Percentiles rank a stretch among this genome's conserved stretches.
phyloP scores from a whole-genome alignment of 2,797 vertebrate genomes.

The Anisognathus igniventris region DNA sequence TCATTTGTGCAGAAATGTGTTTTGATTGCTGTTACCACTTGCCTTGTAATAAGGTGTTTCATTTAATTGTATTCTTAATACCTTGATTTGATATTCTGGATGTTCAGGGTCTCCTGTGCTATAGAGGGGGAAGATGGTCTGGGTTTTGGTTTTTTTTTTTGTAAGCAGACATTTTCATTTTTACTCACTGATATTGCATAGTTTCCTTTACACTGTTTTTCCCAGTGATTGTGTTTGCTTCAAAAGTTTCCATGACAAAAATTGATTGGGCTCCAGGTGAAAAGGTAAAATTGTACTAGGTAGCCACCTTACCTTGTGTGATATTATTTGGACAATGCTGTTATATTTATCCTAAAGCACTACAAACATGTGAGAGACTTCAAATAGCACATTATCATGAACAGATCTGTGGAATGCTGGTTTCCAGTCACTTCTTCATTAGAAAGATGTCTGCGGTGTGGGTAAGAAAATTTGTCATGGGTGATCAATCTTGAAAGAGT shows the following conservation, averaged over 20 bases:
- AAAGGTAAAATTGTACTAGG: constrained; percentile 76
- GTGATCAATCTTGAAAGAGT: neutral
- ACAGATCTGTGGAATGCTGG: neutral
- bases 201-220: constrained; percentile 67
- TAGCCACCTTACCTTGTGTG: neutral
- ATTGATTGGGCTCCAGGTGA: constrained; percentile 78
- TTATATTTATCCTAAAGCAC: neutral
- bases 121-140: neutral
- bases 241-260: constrained; percentile 70
- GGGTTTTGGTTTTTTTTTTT: neutral
- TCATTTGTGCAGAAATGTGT: neutral
- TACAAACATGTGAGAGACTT: neutral
- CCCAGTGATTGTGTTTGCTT: constrained; percentile 82
- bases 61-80: neutral
- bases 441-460: neutral
- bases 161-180: neutral
- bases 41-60: neutral
- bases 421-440: neutral
- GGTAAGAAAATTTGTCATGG: neutral
- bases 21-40: neutral
- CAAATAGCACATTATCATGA: neutral
- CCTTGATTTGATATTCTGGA: neutral
- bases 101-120: neutral
- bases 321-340: neutral
- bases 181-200: neutral